Percentiles rank a stretch among this genome's conserved stretches.
Evolutionary conservation across 1,140 invertebrate genomes (phyloP).

Genomic region (Pogonognathellus flavescens): DNA sequence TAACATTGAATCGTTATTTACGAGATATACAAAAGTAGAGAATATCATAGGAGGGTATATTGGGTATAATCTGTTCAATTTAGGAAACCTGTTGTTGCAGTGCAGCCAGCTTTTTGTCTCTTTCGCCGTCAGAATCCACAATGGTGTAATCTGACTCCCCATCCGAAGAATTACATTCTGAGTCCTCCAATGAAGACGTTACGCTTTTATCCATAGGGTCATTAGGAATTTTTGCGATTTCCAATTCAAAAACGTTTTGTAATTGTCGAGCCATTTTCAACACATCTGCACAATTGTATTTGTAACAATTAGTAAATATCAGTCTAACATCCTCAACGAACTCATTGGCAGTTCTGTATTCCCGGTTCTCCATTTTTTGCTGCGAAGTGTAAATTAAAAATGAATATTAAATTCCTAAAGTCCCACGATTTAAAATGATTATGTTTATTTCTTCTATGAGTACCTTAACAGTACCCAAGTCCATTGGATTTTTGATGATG

Average conservation of each 20-base stretch:
- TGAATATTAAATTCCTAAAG: too few relatives aligned
- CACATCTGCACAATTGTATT: conserved; percentile 98
- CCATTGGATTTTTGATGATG: conserved; percentile 99
- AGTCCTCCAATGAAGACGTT: conserved; percentile 59
- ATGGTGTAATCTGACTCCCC: conserved; percentile 77
- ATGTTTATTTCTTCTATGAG: conserved; percentile 22
- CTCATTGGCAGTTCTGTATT: conserved; percentile 91
- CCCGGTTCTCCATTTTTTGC: conserved; percentile 94
- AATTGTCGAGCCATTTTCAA: conserved; percentile 97
- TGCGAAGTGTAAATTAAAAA: too few relatives aligned
- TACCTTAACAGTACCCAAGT: conserved; percentile 96
- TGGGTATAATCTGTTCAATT: too few relatives aligned
- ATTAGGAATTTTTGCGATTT: conserved; percentile 90
- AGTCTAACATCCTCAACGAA: conserved; percentile 95
- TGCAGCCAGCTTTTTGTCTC: conserved; percentile 85
- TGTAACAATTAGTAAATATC: conserved; percentile 99
- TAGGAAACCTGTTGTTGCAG: conserved; percentile 85
- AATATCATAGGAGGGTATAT: too few relatives aligned
- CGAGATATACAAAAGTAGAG: conserved; percentile 6
- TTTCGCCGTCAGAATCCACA: conserved; percentile 85
- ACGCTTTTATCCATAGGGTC: too few relatives aligned
- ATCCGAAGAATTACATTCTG: conserved; percentile 71
- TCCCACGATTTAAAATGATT: too few relatives aligned
- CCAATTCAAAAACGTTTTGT: conserved; percentile 97
- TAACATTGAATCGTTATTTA: neutral